Conservation (phyloP, 2,888 invertebrate species). For the Emmelina monodactyla region DNA sequence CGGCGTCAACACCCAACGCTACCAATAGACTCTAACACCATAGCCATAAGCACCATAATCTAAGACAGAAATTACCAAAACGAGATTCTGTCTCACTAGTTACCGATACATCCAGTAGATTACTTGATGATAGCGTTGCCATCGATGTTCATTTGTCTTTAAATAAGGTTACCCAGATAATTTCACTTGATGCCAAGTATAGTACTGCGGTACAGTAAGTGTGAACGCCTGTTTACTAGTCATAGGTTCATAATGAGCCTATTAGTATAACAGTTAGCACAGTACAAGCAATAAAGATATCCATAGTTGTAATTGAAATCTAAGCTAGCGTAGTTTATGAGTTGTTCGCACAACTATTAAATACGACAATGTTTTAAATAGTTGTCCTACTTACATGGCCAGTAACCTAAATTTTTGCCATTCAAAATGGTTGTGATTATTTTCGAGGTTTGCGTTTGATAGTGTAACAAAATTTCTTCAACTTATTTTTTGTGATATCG, state of each 20-base stretch:
- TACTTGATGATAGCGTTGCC: not conserved
- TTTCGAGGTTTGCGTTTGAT: conserved; percentile 31
- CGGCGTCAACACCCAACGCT: conserved; percentile 19
- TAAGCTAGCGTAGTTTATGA: conserved; percentile 4
- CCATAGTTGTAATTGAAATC: not conserved
- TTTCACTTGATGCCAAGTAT: not conserved
- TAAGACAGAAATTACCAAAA: no score
- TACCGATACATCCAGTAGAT: not conserved
- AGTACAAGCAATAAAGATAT: not conserved
- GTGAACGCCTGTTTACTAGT: conserved; percentile 22
- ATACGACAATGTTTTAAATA: not conserved
- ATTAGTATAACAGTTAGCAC: conserved; percentile 24
- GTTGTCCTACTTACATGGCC: not conserved
- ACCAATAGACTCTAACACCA: not conserved
- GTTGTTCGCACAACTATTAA: conserved; percentile 1
- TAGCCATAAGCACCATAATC: no score
- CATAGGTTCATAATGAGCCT: conserved; percentile 24
- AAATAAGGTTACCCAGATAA: not conserved
- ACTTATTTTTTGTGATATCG: conserved; percentile 2
- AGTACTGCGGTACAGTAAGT: conserved; percentile 10
- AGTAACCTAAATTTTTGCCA: not conserved
- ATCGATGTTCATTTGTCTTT: not conserved
- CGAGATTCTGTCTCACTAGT: not conserved
- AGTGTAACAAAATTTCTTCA: conserved; percentile 25
- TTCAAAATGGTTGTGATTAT: conserved; percentile 9